These are phyloP conservation scores for Lagenorhynchus albirostris DNA, from an alignment of 2,113 vertebrate genomes.

Conservation along the genomic window DNA sequence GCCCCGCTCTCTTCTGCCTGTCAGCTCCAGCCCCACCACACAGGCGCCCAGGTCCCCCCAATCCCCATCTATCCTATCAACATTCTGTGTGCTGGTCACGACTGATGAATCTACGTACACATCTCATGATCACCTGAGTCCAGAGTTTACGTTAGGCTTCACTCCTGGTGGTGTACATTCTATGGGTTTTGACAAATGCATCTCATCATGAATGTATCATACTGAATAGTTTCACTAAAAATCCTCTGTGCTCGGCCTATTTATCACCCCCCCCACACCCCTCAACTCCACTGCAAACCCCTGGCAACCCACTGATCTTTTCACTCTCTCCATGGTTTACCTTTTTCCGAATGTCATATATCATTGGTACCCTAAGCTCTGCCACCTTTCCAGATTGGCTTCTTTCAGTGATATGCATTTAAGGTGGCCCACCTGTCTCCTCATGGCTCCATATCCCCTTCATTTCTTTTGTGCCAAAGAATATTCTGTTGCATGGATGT, in stretches of 20 bases:
- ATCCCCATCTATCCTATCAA: background rate
- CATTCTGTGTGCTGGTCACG: background rate
- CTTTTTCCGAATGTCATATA: background rate
- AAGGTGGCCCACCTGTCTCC: background rate
- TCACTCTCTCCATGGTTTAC: background rate
- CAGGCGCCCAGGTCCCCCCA: background rate
- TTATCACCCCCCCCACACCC: background rate
- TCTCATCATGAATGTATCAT: background rate
- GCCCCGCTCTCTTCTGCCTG: background rate
- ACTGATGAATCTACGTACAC: background rate
- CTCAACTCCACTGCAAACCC: background rate
- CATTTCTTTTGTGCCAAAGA: background rate
- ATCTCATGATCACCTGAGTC: background rate
- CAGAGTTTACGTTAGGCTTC: background rate
- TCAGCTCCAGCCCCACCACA: background rate
- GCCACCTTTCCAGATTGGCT: background rate
- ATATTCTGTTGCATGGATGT: background rate
- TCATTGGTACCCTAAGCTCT: background rate
- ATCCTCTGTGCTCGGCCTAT: background rate
- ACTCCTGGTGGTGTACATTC: background rate
- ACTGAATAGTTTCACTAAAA: background rate
- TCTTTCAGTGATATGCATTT: background rate
- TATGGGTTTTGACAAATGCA: background rate
- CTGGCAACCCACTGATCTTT: background rate
- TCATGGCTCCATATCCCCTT: background rate